A percentile compares a stretch with the other conserved stretches of the same genome.
Evolutionary conservation across 2,797 vertebrate species (phyloP).

Genomic region (Tinamus major): DNA sequence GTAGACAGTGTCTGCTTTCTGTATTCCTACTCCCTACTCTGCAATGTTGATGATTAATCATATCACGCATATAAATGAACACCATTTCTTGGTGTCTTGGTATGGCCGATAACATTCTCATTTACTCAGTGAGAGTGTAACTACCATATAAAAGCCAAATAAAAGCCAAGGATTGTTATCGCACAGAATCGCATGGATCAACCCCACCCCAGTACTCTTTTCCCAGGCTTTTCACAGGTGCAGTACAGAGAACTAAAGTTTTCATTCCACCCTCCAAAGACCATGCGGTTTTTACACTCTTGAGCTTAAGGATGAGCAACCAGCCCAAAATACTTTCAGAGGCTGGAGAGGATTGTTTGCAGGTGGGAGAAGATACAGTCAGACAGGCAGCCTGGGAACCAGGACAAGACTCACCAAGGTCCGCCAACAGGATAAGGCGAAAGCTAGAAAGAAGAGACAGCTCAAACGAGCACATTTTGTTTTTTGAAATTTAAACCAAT

Average conservation of each 20-base stretch:
- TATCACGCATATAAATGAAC: background rate
- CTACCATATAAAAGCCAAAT: background rate
- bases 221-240: background rate
- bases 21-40: background rate
- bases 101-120: background rate
- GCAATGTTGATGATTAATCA: background rate
- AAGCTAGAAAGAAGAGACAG: background rate
- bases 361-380: background rate
- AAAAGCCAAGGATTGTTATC: slow-evolving; percentile 22
- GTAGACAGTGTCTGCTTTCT: background rate
- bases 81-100: background rate
- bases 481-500: background rate
- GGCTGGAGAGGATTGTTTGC: background rate
- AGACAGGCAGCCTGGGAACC: background rate
- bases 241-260: background rate
- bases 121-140: background rate
- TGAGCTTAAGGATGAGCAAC: background rate
- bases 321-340: background rate
- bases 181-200: background rate
- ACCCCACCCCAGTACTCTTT: background rate
- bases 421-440: background rate
- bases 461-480: background rate
- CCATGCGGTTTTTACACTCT: background rate
- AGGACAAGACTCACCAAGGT: background rate
- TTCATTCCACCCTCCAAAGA: background rate